These are phyloP conservation scores for Phoxinus phoxinus DNA, from an alignment of 2,113 vertebrate genomes.

Conservation along the genomic window DNA sequence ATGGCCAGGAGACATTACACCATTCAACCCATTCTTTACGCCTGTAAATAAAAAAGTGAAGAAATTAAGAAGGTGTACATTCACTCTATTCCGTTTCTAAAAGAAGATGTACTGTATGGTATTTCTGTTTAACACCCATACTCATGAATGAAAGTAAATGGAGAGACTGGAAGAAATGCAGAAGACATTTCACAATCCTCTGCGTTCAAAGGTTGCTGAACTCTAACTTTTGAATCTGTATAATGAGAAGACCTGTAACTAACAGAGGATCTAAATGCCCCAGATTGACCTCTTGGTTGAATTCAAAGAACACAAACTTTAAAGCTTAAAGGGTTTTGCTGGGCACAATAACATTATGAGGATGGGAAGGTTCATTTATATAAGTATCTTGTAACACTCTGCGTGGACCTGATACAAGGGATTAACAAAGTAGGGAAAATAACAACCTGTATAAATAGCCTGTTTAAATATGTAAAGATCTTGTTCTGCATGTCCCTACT, in stretches of 20 bases:
- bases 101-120: background rate
- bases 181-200: background rate
- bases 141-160: too few relatives aligned
- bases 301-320: background rate
- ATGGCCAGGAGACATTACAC: rapidly evolving
- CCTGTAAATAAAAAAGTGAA: conserved; percentile 60
- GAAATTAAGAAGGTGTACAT: background rate
- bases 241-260: background rate
- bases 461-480: background rate
- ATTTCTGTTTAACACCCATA: background rate
- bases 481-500: background rate
- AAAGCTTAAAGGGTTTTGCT: background rate
- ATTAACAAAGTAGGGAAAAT: background rate
- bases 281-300: background rate
- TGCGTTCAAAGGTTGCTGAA: background rate
- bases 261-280: background rate
- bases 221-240: background rate
- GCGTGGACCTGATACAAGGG: background rate
- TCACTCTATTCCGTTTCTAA: background rate
- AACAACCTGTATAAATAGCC: background rate
- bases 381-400: background rate
- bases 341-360: background rate
- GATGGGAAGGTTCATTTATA: background rate
- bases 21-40: conserved; percentile 63
- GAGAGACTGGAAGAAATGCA: background rate